These are phyloP conservation scores for Chironomus riparius DNA, from an alignment of 2,888 invertebrate species.

Conservation along the genomic window DNA sequence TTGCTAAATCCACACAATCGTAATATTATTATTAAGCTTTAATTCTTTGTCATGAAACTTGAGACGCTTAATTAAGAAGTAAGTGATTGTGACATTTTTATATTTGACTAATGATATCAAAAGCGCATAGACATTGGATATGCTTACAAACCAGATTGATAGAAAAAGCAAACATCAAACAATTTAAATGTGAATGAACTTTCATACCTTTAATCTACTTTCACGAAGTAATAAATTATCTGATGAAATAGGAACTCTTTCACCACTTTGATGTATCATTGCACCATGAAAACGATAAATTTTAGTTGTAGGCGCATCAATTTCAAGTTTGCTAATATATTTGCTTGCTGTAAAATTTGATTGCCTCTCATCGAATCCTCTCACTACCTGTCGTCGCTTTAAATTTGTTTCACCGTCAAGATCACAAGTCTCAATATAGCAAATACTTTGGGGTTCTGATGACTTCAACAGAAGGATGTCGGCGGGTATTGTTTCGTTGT, in stretches of 20 bases:
- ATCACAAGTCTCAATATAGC: slow-evolving; percentile 93
- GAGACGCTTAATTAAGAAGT: too few species aligned
- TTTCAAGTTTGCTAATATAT: slow-evolving; percentile 78
- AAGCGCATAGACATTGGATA: too few species aligned
- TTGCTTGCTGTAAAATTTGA: slow-evolving; percentile 66
- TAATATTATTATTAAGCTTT: too few species aligned
- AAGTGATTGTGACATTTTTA: too few species aligned
- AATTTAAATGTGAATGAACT: neutral
- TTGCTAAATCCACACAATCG: too few species aligned
- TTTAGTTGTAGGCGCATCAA: slow-evolving; percentile 91
- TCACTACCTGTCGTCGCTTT: slow-evolving; percentile 62
- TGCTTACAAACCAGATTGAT: too few species aligned
- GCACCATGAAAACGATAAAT: slow-evolving; percentile 91
- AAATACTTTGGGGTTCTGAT: slow-evolving; percentile 79
- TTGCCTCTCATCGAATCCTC: slow-evolving; percentile 49
- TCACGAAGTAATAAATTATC: slow-evolving; percentile 89
- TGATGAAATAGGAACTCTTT: slow-evolving; percentile 70
- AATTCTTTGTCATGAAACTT: too few species aligned
- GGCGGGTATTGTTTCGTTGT: slow-evolving; percentile 94
- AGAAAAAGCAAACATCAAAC: too few species aligned
- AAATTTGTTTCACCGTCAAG: slow-evolving; percentile 94
- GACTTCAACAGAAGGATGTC: slow-evolving; percentile 84
- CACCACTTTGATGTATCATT: slow-evolving; percentile 70
- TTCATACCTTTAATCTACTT: slow-evolving; percentile 62
- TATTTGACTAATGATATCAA: too few species aligned